phyloP scores from a whole-genome alignment of 2,113 vertebrate species.

The Phalacrocorax carbo region DNA sequence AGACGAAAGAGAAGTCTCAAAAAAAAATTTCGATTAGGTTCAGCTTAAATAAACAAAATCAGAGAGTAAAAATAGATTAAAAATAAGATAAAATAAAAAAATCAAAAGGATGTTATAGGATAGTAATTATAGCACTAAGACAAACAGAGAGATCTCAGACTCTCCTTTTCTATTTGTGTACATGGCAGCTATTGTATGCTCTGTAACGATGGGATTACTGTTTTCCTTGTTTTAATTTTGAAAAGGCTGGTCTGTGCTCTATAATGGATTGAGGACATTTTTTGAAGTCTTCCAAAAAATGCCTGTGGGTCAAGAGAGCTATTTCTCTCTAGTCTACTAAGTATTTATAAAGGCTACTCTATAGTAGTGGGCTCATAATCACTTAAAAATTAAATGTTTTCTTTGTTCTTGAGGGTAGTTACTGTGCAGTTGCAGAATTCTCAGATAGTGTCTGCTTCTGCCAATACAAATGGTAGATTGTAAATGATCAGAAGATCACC shows the following conservation, averaged over 20 bases:
- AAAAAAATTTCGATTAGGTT: neutral
- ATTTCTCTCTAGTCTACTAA: neutral
- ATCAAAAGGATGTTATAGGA: neutral
- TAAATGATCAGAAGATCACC: neutral
- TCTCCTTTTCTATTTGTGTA: neutral
- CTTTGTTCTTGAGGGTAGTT: neutral
- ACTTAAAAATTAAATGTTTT: neutral
- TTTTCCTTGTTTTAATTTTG: neutral
- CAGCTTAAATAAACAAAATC: neutral
- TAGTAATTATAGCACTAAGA: neutral
- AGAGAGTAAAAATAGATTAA: neutral
- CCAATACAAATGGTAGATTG: fast-evolving
- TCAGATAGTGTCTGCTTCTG: neutral
- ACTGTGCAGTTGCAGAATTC: neutral
- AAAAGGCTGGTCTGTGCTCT: neutral
- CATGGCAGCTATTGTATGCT: neutral
- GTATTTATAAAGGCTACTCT: neutral
- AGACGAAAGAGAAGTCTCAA: neutral
- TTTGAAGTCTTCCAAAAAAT: neutral
- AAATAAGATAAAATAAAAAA: neutral
- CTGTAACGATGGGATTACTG: fast-evolving
- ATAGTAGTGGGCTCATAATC: neutral
- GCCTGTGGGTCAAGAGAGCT: neutral
- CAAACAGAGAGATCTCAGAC: neutral
- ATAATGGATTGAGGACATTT: neutral